These are phyloP conservation scores for Synanthedon tipuliformis DNA, from an alignment of 2,888 invertebrate species.

Conservation along the genomic window DNA sequence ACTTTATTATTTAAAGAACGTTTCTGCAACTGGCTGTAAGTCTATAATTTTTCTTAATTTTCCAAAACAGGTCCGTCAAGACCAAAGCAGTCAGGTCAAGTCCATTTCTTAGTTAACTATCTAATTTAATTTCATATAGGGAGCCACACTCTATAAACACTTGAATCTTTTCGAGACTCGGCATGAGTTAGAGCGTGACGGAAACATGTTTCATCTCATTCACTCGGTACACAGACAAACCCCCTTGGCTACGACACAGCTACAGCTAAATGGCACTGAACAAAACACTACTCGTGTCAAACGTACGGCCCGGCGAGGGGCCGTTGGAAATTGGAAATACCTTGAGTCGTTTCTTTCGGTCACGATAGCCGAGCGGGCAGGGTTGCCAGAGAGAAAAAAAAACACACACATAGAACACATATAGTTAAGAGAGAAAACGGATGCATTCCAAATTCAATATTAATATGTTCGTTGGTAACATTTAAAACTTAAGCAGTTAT, in stretches of 20 bases:
- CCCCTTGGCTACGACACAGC: constrained; percentile 70
- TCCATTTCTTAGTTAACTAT: too few species aligned
- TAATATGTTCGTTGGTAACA: background rate
- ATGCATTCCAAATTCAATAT: constrained; percentile 52
- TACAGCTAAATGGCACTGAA: constrained; percentile 56
- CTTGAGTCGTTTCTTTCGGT: constrained; percentile 70
- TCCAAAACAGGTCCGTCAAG: too few species aligned
- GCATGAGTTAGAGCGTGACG: constrained; percentile 17
- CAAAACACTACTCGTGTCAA: constrained; percentile 49
- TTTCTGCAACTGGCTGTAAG: too few species aligned
- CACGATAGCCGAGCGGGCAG: constrained; percentile 74
- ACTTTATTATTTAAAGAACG: too few species aligned
- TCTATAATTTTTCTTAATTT: too few species aligned
- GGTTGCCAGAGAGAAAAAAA: constrained; percentile 76
- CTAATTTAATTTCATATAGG: too few species aligned
- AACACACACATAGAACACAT: constrained; percentile 76
- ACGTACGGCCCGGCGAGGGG: constrained; percentile 11
- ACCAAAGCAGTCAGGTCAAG: too few species aligned
- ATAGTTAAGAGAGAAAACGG: constrained; percentile 70
- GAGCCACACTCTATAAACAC: too few species aligned
- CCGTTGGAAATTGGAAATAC: constrained; percentile 45
- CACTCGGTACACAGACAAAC: constrained; percentile 54
- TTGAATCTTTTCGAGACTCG: too few species aligned
- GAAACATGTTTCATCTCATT: constrained; percentile 42
- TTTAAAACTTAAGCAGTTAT: constrained; percentile 10